These are phyloP conservation scores for Aegotheles bennettii DNA, from an alignment of 2,113 vertebrate species.

Conservation along the genomic window DNA sequence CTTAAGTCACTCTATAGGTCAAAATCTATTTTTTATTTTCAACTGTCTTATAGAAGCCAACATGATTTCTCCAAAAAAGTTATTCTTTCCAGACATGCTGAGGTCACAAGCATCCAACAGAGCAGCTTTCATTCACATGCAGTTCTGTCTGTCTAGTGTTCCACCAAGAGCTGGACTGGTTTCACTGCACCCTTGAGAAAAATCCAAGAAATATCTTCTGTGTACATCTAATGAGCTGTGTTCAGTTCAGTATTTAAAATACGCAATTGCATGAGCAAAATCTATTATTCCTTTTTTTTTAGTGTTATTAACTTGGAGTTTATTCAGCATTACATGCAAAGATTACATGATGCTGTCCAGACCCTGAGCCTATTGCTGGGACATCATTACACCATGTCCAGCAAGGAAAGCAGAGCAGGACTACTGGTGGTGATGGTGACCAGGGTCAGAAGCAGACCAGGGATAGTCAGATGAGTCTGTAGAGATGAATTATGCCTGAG, in stretches of 20 bases:
- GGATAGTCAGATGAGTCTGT: neutral
- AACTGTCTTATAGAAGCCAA: neutral
- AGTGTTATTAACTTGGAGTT: neutral
- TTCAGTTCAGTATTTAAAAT: neutral
- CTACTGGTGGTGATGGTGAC: no score
- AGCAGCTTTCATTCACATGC: neutral
- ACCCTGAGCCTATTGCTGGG: neutral
- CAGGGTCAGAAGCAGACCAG: neutral
- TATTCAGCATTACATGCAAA: neutral
- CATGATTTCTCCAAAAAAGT: neutral
- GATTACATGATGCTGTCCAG: fast-evolving
- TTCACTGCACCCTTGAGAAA: neutral
- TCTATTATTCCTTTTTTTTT: neutral
- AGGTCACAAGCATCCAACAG: neutral
- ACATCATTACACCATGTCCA: neutral
- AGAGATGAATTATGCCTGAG: neutral
- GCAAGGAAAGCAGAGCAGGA: neutral
- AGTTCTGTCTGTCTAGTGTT: neutral
- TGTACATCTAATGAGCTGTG: neutral
- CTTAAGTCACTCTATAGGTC: neutral
- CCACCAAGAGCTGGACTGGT: neutral
- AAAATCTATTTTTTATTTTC: neutral
- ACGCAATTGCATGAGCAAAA: neutral
- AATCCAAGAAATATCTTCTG: neutral
- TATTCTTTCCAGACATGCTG: neutral